Conservation (phyloP, 1,140 invertebrate genomes). For the Pteromalus puparum region DNA sequence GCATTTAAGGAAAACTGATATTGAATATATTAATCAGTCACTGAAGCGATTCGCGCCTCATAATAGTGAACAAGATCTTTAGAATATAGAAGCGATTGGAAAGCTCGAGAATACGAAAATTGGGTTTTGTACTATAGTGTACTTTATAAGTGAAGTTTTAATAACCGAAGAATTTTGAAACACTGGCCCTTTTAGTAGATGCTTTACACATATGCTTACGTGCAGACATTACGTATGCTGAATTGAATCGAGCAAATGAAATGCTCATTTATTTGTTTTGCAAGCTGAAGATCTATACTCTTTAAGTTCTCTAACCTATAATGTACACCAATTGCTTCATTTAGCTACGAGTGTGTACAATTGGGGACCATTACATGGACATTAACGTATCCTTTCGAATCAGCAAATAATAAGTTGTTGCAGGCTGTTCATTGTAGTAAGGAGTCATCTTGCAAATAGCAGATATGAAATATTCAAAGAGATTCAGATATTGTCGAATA, state of each 20-base stretch:
- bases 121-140: conserved; percentile 33
- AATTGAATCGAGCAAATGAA: background rate
- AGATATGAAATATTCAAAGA: conserved; percentile 4
- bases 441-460: conserved; percentile 12
- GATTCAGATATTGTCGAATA: background rate
- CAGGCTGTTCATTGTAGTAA: background rate
- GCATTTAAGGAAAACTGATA: background rate
- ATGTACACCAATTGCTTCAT: conserved; percentile 18
- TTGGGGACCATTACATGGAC: conserved; percentile 16
- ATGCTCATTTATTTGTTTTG: conserved; percentile 19
- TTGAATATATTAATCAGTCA: background rate
- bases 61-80: background rate
- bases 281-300: conserved; percentile 1
- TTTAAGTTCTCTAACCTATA: background rate
- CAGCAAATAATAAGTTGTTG: background rate
- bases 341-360: conserved; percentile 20
- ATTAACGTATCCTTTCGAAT: conserved; percentile 27
- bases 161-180: background rate
- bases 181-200: conserved; percentile 27
- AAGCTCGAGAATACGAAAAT: conserved; percentile 30
- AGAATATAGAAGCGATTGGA: background rate
- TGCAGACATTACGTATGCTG: background rate
- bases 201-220: background rate
- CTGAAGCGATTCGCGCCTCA: conserved; percentile 29
- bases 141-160: background rate